Evolutionary conservation across 2,113 vertebrate genomes (phyloP).

Genomic region (Raphicerus campestris): DNA sequence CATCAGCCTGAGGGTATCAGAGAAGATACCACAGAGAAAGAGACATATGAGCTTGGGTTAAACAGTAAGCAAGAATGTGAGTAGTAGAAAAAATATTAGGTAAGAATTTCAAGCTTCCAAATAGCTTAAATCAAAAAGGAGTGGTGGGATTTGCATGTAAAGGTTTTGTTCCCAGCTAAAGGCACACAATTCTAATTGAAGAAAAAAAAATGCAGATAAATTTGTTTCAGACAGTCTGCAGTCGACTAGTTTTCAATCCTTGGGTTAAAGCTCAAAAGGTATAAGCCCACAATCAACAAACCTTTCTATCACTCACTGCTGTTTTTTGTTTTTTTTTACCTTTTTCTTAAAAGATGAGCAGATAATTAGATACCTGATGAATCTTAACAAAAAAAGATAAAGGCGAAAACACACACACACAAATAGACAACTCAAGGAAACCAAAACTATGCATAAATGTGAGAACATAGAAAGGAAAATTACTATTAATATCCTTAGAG

Average conservation of each 20-base stretch:
- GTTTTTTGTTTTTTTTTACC: neutral
- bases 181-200: neutral
- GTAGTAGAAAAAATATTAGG: neutral
- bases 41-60: neutral
- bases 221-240: neutral
- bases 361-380: neutral
- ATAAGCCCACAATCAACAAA: neutral
- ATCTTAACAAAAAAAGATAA: neutral
- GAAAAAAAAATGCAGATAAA: neutral
- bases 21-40: neutral
- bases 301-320: neutral
- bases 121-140: neutral
- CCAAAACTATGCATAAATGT: neutral
- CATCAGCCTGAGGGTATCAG: neutral
- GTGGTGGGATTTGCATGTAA: neutral
- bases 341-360: neutral
- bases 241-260: neutral
- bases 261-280: constrained; percentile 20
- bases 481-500: neutral
- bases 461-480: neutral
- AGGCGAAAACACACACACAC: neutral
- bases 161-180: neutral
- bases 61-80: neutral
- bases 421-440: neutral
- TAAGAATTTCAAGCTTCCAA: neutral